Conservation (phyloP, 64 coral and sea anemone genomes). For the Catalaphyllia jardinei region DNA sequence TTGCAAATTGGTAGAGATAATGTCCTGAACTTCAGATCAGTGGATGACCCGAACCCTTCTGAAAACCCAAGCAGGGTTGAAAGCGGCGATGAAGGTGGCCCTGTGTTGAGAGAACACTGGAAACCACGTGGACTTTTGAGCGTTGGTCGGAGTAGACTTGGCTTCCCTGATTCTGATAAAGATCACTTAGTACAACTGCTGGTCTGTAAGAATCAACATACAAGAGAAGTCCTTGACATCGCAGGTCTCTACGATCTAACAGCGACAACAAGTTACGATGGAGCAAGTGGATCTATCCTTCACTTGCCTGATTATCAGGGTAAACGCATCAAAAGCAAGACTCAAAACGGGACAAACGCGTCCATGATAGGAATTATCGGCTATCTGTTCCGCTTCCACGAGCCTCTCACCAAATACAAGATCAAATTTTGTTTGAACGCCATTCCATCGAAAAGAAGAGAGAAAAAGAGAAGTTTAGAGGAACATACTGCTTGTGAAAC, state of each 20-base stretch:
- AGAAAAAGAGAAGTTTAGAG: too few relatives aligned
- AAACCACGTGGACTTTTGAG: not conserved
- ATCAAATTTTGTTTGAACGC: too few relatives aligned
- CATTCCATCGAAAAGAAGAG: too few relatives aligned
- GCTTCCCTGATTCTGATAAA: too few relatives aligned
- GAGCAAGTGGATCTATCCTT: not conserved
- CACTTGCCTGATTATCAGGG: not conserved
- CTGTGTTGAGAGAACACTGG: not conserved
- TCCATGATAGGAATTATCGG: too few relatives aligned
- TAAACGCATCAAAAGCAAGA: too few relatives aligned
- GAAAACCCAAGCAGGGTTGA: not conserved
- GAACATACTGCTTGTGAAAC: too few relatives aligned
- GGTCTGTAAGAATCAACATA: too few relatives aligned
- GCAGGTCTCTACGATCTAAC: not conserved
- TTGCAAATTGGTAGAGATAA: slow-evolving; percentile 9
- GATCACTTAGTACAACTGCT: too few relatives aligned
- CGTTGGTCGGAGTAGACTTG: not conserved
- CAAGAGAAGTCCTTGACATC: not conserved
- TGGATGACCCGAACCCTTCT: not conserved
- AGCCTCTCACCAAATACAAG: too few relatives aligned
- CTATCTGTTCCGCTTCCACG: too few relatives aligned
- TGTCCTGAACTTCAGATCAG: not conserved
- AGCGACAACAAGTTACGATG: not conserved
- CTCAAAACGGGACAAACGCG: too few relatives aligned
- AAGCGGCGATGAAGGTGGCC: not conserved